phyloP scores from a whole-genome alignment of 1,140 invertebrate species.

The Pararge aegeria region DNA sequence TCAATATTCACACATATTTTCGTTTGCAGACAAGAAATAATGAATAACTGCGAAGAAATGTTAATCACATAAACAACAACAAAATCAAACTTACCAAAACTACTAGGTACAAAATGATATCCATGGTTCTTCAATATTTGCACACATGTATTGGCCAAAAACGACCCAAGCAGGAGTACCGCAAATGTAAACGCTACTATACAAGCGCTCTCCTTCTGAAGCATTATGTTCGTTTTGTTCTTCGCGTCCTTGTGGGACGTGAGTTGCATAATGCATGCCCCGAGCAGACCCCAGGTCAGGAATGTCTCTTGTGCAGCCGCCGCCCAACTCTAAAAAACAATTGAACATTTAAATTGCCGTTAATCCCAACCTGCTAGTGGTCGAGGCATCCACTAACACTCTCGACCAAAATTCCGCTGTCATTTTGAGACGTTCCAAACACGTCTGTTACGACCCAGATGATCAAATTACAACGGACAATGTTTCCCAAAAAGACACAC shows the following conservation, averaged over 20 bases:
- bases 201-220: constrained; percentile 89
- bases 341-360: no score
- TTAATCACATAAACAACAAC: not conserved
- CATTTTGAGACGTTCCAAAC: no score
- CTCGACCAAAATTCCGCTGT: no score
- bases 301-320: constrained; percentile 93
- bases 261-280: constrained; percentile 90
- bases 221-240: constrained; percentile 82
- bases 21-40: no score
- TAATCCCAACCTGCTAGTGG: no score
- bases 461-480: no score
- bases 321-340: constrained; percentile 86
- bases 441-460: no score
- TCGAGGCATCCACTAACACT: no score
- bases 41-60: no score
- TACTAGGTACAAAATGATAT: constrained; percentile 88
- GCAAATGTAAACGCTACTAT: constrained; percentile 89
- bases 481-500: no score
- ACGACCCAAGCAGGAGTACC: constrained; percentile 86
- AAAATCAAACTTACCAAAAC: constrained; percentile 85
- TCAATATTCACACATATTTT: no score
- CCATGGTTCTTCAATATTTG: constrained; percentile 86
- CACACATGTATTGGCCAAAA: constrained; percentile 90
- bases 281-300: constrained; percentile 93
- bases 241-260: constrained; percentile 83